Percentiles rank a stretch among this genome's conserved stretches.
Conservation (phyloP, 2,113 vertebrate species). For the Ageneiosus marmoratus region DNA sequence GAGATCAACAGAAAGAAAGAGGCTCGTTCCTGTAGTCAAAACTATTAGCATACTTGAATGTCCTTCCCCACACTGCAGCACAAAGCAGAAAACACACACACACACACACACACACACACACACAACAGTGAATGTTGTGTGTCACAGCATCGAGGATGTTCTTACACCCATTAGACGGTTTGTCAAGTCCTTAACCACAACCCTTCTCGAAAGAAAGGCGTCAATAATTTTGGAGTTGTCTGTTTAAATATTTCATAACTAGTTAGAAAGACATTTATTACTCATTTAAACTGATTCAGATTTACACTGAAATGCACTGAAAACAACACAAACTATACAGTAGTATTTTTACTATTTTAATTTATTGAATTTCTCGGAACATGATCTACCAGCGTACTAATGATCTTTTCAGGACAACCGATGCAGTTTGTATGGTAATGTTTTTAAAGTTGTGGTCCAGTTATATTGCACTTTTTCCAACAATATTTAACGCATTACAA, state of each 20-base stretch:
- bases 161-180: not conserved
- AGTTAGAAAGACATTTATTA: too few species aligned
- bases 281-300: too few species aligned
- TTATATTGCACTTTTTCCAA: constrained; percentile 30
- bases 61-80: not conserved
- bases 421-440: not conserved
- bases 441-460: constrained; percentile 6
- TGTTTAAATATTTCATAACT: too few species aligned
- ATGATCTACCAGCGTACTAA: too few species aligned
- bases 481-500: not conserved
- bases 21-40: not conserved
- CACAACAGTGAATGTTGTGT: too few species aligned
- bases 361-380: not conserved
- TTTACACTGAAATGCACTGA: too few species aligned
- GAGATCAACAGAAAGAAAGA: not conserved
- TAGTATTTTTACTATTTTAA: not conserved
- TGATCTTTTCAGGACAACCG: not conserved
- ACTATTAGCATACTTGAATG: too few species aligned
- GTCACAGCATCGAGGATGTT: not conserved
- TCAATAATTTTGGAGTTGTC: not conserved
- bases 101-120: too few species aligned
- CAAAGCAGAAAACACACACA: not conserved
- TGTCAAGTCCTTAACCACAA: not conserved
- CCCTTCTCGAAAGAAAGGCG: not conserved
- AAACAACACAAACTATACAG: not conserved